These are phyloP conservation scores for Corvus cornix DNA, from an alignment of 2,113 vertebrate species.

Conservation along the genomic window DNA sequence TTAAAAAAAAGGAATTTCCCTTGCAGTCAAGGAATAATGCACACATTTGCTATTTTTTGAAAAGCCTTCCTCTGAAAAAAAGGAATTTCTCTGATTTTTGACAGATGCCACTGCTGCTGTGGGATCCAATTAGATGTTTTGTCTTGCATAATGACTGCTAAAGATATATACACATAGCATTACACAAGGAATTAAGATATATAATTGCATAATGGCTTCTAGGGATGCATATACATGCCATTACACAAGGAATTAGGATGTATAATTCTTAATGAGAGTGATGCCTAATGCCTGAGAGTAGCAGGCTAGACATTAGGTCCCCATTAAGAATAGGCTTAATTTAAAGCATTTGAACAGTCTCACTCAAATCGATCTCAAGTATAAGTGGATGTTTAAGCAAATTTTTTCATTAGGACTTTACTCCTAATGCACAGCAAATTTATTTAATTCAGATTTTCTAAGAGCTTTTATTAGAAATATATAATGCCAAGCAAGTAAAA, in stretches of 20 bases:
- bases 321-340: neutral
- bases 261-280: neutral
- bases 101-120: neutral
- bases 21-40: neutral
- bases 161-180: neutral
- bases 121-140: neutral
- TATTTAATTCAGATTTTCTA: neutral
- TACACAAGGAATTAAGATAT: neutral
- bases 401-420: neutral
- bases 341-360: neutral
- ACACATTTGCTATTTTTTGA: neutral
- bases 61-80: neutral
- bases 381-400: neutral
- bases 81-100: neutral
- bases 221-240: neutral
- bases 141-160: neutral
- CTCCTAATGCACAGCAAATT: neutral
- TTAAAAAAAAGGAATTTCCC: neutral
- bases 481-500: neutral
- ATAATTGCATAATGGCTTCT: neutral
- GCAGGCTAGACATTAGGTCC: neutral
- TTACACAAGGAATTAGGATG: neutral
- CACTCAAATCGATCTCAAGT: neutral
- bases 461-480: neutral
- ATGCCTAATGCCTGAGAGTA: neutral